A percentile compares a stretch with the other conserved stretches of the same genome.
These are phyloP conservation scores for Lutjanus argentimaculatus DNA, from an alignment of 2,797 vertebrate species.

Conservation along the genomic window DNA sequence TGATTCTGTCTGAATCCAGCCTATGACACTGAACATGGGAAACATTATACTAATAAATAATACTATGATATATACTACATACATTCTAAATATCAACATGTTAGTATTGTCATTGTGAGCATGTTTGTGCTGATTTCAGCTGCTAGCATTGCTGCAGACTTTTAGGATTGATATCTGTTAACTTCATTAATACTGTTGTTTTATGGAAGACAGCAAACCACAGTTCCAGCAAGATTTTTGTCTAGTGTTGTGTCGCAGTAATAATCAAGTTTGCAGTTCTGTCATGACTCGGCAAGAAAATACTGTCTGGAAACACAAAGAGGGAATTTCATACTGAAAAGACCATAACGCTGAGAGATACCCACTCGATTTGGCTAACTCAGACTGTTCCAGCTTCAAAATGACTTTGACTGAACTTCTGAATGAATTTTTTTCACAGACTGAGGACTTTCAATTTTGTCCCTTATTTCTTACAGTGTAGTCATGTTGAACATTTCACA, in stretches of 20 bases:
- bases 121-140: not conserved
- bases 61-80: too few species aligned
- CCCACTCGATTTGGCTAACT: not conserved
- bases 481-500: not conserved
- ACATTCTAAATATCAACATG: not conserved
- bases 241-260: not conserved
- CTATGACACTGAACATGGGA: not conserved
- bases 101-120: not conserved
- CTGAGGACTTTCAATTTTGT: too few species aligned
- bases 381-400: not conserved
- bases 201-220: not conserved
- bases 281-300: not conserved
- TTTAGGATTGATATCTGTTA: not conserved
- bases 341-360: not conserved
- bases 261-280: not conserved
- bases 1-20: too few species aligned
- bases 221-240: not conserved
- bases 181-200: not conserved
- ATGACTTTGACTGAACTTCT: constrained; percentile 3
- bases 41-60: not conserved
- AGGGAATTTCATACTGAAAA: not conserved
- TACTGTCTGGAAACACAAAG: not conserved
- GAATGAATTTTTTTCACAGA: not conserved
- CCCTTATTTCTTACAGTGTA: too few species aligned
- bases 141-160: not conserved